Conservation (phyloP, 2,113 vertebrate genomes). For the Indicator indicator region DNA sequence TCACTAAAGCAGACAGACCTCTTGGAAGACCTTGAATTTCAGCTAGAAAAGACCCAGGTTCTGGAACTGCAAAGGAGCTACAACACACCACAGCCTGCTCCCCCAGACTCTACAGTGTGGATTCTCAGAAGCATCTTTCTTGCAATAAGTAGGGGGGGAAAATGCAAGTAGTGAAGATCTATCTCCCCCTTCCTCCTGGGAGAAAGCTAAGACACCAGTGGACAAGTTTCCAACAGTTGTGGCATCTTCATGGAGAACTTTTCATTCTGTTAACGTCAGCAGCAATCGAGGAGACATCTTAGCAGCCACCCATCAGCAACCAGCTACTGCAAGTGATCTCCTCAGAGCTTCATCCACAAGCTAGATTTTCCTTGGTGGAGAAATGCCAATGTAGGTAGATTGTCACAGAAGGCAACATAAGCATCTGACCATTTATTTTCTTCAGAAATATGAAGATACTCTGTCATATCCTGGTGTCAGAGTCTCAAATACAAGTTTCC, state of each 20-base stretch:
- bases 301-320: background rate
- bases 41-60: accelerated
- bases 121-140: background rate
- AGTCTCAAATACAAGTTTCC: background rate
- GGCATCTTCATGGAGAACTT: background rate
- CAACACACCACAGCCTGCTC: background rate
- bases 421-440: background rate
- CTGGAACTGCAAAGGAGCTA: background rate
- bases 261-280: background rate
- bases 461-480: background rate
- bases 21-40: background rate
- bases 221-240: background rate
- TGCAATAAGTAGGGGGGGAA: background rate
- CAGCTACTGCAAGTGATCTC: background rate
- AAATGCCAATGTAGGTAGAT: background rate
- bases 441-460: background rate
- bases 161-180: background rate
- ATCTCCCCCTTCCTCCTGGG: background rate
- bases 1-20: background rate
- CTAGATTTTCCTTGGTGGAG: background rate
- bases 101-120: accelerated
- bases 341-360: background rate
- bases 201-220: background rate
- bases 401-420: background rate
- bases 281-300: background rate